Evolutionary conservation across 2,888 invertebrate species (phyloP).

Genomic region (Acleris cristana): DNA sequence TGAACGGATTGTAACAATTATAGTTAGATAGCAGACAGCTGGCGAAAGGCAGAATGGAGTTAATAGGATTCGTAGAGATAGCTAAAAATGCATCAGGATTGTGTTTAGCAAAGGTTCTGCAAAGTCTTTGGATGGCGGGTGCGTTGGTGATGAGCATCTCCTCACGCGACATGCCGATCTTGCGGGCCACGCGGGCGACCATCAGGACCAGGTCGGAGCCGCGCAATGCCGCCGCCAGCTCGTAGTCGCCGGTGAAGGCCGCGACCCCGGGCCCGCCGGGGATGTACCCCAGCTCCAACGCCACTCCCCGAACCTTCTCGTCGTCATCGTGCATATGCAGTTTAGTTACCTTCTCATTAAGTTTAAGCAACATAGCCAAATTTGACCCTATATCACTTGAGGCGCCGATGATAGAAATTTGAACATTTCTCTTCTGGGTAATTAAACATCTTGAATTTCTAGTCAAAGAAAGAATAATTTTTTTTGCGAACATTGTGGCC

Average conservation of each 20-base stretch:
- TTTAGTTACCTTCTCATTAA: slow-evolving; percentile 55
- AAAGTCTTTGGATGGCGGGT: slow-evolving; percentile 54
- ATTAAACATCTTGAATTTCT: slow-evolving; percentile 27
- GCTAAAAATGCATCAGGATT: slow-evolving; percentile 63
- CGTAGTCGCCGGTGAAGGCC: slow-evolving; percentile 48
- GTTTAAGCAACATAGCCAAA: slow-evolving; percentile 59
- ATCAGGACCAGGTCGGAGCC: slow-evolving; percentile 58
- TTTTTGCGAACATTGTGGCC: slow-evolving; percentile 40
- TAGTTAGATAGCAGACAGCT: slow-evolving; percentile 56
- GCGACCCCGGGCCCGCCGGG: slow-evolving; percentile 55
- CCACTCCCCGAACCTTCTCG: slow-evolving; percentile 54
- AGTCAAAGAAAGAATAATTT: slow-evolving; percentile 19
- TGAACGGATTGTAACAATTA: slow-evolving; percentile 60
- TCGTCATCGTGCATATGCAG: slow-evolving; percentile 62
- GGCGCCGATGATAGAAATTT: slow-evolving; percentile 64
- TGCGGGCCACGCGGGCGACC: slow-evolving; percentile 54
- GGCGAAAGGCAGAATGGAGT: slow-evolving; percentile 64
- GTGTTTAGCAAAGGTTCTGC: slow-evolving; percentile 54
- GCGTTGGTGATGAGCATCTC: slow-evolving; percentile 63
- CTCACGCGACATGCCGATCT: slow-evolving; percentile 50
- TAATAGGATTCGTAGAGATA: slow-evolving; percentile 64
- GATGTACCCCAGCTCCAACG: slow-evolving; percentile 55
- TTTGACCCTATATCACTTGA: slow-evolving; percentile 60
- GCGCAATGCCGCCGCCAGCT: slow-evolving; percentile 51
- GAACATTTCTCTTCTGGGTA: slow-evolving; percentile 50